These are phyloP conservation scores for Lutjanus argentimaculatus DNA, from an alignment of 2,797 vertebrate genomes.

Conservation along the genomic window DNA sequence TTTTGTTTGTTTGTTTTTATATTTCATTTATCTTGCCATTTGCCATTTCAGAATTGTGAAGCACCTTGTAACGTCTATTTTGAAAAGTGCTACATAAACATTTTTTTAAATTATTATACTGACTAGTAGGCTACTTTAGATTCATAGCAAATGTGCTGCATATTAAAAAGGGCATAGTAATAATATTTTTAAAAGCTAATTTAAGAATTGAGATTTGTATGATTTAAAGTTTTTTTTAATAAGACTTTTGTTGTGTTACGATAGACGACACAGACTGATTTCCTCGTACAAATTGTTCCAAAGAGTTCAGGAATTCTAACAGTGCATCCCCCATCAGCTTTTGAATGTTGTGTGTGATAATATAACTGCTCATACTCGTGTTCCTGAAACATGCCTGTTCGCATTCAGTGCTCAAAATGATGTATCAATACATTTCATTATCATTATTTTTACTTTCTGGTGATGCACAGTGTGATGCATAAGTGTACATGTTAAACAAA, in stretches of 20 bases:
- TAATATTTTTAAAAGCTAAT: not conserved
- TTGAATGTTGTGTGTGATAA: constrained; percentile 10
- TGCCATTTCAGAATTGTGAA: no score
- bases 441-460: not conserved
- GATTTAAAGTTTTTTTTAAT: not conserved
- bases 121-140: not conserved
- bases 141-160: not conserved
- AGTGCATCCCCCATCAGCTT: not conserved
- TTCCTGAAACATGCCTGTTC: not conserved
- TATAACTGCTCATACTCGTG: not conserved
- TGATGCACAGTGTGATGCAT: not conserved
- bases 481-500: not conserved
- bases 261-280: not conserved
- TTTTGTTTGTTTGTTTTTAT: no score
- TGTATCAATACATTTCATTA: not conserved
- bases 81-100: no score
- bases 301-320: not conserved
- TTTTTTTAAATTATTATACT: no score
- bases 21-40: no score
- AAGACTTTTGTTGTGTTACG: not conserved
- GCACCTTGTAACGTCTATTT: no score
- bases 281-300: not conserved
- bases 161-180: not conserved
- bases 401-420: not conserved
- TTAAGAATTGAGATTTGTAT: constrained; percentile 4